phyloP scores from a whole-genome alignment of 2,797 vertebrate species.

The Scolopax bukidnonensis region DNA sequence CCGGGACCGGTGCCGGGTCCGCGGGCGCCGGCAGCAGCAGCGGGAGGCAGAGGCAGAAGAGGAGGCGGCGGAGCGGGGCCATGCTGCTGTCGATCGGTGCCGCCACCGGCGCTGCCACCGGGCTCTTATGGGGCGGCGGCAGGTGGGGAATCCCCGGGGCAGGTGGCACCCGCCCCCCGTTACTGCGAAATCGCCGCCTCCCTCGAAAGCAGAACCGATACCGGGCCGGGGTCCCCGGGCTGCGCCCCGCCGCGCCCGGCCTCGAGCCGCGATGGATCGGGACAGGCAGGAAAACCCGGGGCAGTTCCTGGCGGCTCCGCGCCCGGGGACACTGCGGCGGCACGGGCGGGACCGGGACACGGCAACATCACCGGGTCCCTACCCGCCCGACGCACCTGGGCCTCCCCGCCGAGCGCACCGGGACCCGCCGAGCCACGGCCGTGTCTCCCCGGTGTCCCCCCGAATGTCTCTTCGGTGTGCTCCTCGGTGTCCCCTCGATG shows the following conservation, averaged over 20 bases:
- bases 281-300: conserved; percentile 39
- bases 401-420: not conserved
- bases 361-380: not conserved
- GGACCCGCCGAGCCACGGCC: not conserved
- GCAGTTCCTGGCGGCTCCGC: conserved; percentile 46
- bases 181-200: conserved; percentile 19
- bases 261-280: not conserved
- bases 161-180: conserved; percentile 25
- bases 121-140: conserved; percentile 51
- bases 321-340: not conserved
- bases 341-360: not conserved
- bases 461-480: too few relatives aligned
- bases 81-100: not conserved
- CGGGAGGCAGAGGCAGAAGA: not conserved
- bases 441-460: not conserved
- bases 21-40: not conserved
- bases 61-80: not conserved
- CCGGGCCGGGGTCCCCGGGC: conserved; percentile 35
- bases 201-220: conserved; percentile 66
- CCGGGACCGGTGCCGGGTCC: not conserved
- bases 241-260: not conserved
- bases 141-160: conserved; percentile 74
- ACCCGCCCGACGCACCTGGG: not conserved
- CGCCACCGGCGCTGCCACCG: not conserved
- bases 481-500: too few relatives aligned